Base-by-base conservation (phyloP, 30 jellyfish, hydroid and myxozoan species). In the Clytia hemisphaerica region DNA sequence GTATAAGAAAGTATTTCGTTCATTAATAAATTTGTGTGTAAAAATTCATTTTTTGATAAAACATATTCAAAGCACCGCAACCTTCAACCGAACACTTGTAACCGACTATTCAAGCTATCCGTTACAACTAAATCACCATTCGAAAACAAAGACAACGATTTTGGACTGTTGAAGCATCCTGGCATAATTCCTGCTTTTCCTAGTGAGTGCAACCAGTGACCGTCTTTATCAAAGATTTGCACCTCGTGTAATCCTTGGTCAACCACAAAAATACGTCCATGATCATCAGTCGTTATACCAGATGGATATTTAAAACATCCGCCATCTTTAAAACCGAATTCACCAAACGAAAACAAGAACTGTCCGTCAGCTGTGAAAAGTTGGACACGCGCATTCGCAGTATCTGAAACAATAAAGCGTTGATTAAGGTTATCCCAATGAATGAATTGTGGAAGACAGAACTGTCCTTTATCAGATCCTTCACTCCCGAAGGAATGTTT, bases 261-360 rank as follows among this genome's bases (percentile, higher is more conserved):
- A 15, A 42, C 71, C 1, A 74, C 86, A 42, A 58, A 74, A 2
- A 74, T 37, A 12, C 78, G 78, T 7, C 86, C 86, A 58, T 61
- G 16, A 22, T 60, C 83, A 46, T 74, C 86, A 5, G 45, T 49
- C 42, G 29, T 83, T 16, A 74, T 47, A 31, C 86, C 86, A 14
- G 86, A 74, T 1, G 86, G 86, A 25, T 33, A 48, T 1, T 33
- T 31, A 37, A 74, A 74, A 29, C 71, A 58, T 5, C 83, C 86
- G 0, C 48, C 25, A 25, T 38, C 81, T 71, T 16, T 28, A n/a
- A n/a, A n/a, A 16, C 76, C 72, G 19, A 34, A 45, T 24, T 45
- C 1, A 14, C 86, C 86, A 15, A 40, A 61, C 22, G 30, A 59
- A 58, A 74, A 74, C 27, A 26, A 33, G 61, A 26, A 61, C 18